Conservation (phyloP, 2,113 vertebrate species). For the Lathamus discolor region DNA sequence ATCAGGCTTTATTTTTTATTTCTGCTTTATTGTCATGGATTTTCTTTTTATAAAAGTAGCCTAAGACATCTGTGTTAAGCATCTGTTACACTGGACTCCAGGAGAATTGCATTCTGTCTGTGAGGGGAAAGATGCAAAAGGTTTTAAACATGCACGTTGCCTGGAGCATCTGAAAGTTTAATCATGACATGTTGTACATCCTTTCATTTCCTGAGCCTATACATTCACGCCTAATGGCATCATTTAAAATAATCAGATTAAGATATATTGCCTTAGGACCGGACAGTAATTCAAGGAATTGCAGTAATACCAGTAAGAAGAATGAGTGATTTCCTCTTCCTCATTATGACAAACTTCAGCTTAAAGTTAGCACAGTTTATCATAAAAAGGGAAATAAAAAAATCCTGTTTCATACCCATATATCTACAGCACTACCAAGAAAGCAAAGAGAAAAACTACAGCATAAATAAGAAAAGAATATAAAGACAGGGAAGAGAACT, state of each 20-base stretch:
- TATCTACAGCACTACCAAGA: not conserved
- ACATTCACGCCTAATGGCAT: not conserved
- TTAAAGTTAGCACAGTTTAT: not conserved
- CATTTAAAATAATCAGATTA: slow-evolving; percentile 19
- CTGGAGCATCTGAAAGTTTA: not conserved
- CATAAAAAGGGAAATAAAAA: not conserved
- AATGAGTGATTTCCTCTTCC: not conserved
- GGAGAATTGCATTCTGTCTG: not conserved
- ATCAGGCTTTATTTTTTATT: not conserved
- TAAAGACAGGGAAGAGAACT: not conserved
- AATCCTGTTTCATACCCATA: not conserved
- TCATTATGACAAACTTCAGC: not conserved
- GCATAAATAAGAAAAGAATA: not conserved
- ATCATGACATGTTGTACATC: not conserved
- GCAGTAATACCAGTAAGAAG: not conserved
- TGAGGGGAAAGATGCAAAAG: not conserved
- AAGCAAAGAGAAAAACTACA: not conserved
- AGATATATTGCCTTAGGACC: not conserved
- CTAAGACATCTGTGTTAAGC: not conserved
- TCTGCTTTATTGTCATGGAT: not conserved
- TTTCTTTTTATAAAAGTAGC: not conserved
- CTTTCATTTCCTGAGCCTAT: not conserved
- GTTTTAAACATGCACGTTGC: not conserved
- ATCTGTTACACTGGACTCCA: accelerated
- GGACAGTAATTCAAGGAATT: not conserved